Base-by-base conservation (phyloP, 2,113 vertebrate species). In the Neodon shergylaensis region DNA sequence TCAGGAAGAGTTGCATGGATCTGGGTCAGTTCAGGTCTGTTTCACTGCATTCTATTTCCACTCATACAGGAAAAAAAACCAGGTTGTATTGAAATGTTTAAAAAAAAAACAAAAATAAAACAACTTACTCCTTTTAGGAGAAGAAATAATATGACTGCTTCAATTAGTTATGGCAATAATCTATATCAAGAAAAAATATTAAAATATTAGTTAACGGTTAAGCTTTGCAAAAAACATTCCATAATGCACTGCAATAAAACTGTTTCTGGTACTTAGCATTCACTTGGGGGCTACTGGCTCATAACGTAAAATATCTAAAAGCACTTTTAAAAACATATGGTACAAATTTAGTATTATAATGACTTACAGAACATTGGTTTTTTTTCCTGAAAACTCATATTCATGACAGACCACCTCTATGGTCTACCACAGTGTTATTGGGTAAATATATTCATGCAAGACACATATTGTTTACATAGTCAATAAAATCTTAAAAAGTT, bases 291-390 rank as follows among this genome's bases (percentile, higher is more conserved):
- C 66, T 81, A 94, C 47, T 82, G 73, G 85, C 66, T 96, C 49
- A 94, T 76, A 95, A 96, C 61, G 22, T 91, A 96, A 97, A 97
- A 93, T 92, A 96, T 95, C 95, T 96, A 95, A 95, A 97, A 91
- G 81, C 14, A 74, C 47, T 85, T 92, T 94, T 95, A 91, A 90
- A 97, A 97, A 93, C 91, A 95, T 92, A 91, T 76, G 83, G 74
- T 66, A 86, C 74, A 93, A 96, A 93, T 95, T 96, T 44, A 1
- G 78, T 87, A 95, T 93, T 94, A 92, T 91, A 95, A 95, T 73
- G 54, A 81, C 78, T 91, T 86, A 88, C n/a, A 89, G 72, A 96
- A 73, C 39, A 97, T 81, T 87, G 92, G 76, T 49, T 42, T 63
- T 74, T 82, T 94, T 95, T 87, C 10, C 65, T 96, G 63, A 96